Percentiles rank a stretch among this genome's conserved stretches.
Evolutionary conservation across 2,113 vertebrate genomes (phyloP).

Genomic region (Corvus moneduloides): DNA sequence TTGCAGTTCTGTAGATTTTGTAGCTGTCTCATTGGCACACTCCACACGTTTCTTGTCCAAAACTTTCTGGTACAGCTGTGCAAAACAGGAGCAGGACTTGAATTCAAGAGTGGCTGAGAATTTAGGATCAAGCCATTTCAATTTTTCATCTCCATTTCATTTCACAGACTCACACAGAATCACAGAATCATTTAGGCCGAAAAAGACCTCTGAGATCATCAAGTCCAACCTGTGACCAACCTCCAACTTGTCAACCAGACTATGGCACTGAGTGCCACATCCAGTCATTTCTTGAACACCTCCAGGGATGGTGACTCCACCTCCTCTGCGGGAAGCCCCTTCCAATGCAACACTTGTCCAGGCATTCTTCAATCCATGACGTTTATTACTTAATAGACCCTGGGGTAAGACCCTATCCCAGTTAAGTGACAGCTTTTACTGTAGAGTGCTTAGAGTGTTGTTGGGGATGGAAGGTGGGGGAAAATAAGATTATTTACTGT

Average conservation of each 20-base stretch:
- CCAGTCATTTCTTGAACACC: not conserved
- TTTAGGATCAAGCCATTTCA: not conserved
- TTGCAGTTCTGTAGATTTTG: not conserved
- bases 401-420: not conserved
- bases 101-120: conserved; percentile 3
- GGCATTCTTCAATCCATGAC: not conserved
- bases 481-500: not conserved
- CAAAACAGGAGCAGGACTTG: not conserved
- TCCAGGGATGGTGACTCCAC: not conserved
- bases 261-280: not conserved
- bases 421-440: not conserved
- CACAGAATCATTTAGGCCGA: not conserved
- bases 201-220: not conserved
- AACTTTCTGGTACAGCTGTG: not conserved
- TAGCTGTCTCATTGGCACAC: not conserved
- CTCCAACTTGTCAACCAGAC: not conserved
- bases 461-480: not conserved
- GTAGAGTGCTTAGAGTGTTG: not conserved
- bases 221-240: not conserved
- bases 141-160: not conserved
- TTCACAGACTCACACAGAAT: not conserved
- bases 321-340: not conserved
- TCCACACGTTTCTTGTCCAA: not conserved
- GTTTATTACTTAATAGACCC: not conserved
- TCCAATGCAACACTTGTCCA: not conserved